Base-by-base conservation (phyloP, 2,113 vertebrate genomes). In the Lutjanus erythropterus region DNA sequence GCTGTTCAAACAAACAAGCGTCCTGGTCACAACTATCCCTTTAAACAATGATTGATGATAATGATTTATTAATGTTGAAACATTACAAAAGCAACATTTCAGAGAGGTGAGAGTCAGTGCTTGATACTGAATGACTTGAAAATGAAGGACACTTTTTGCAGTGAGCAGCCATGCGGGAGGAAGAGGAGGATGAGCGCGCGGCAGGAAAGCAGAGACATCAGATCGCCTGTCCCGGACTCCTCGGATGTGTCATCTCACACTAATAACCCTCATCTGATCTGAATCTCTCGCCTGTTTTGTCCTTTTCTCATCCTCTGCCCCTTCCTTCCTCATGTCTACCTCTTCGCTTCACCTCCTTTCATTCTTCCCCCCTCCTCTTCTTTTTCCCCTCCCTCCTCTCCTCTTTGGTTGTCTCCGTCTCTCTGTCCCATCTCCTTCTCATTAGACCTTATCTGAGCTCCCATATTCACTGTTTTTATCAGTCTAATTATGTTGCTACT, bases 401-500 rank as follows among this genome's bases (percentile, higher is more conserved):
- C 33, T 55, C 27, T 31, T 25, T 2, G n/a, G 37, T 31, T 44
- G 68, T 73, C 58, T 66, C 23, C 50, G n/a, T n/a, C 15, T 35
- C 33, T 70, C 44, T 27, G 39, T 71, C 86, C 84, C 68, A 23
- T 84, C 89, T 88, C 80, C 71, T 80, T 92, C 94, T 94, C 92
- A 93, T 93, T 91, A 94, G 90, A 89, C 83, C 91, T 94, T 95
- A 95, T 95, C 94, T 90, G 50, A 62, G 75, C 81, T 4, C 82
- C 88, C 85, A 88, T 88, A 87, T 93, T 92, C 93, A 88, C 75
- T 77, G 31, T 73, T 87, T 94, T 94, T 94, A 94, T 93, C 94
- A 92, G 85, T 93, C 89, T 95, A 95, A 95, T 96, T 94, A 94
- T 94, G 89, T 93, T 83, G 86, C 93, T 89, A 27, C 88, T 91